Percentiles rank a stretch among this genome's conserved stretches.
Conservation (phyloP, 2,113 vertebrate species). For the Lontra canadensis region DNA sequence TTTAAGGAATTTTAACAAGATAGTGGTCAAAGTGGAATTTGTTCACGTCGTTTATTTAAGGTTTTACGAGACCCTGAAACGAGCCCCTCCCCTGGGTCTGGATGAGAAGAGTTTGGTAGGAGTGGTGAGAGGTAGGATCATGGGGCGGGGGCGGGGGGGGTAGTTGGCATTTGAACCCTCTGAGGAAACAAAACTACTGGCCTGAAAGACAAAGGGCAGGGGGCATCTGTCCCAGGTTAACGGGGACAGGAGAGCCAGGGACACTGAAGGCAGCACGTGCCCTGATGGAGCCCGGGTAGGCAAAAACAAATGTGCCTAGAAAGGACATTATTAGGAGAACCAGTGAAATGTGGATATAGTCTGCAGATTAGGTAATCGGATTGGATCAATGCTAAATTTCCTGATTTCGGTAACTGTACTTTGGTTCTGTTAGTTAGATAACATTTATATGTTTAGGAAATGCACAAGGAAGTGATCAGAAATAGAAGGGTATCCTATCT, state of each 20-base stretch:
- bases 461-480: background rate
- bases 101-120: background rate
- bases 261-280: background rate
- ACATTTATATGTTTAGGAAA: background rate
- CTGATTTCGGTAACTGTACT: background rate
- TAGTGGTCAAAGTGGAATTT: constrained; percentile 77
- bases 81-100: constrained; percentile 46
- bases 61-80: constrained; percentile 73
- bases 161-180: background rate
- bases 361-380: background rate
- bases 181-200: background rate
- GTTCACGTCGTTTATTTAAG: constrained; percentile 74
- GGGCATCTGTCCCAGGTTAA: background rate
- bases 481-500: background rate
- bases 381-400: background rate
- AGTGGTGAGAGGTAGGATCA: background rate
- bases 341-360: background rate
- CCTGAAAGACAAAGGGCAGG: background rate
- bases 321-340: background rate
- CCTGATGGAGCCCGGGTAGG: background rate
- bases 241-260: background rate
- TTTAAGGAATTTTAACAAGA: constrained; percentile 81
- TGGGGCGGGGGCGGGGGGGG: no score
- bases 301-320: background rate
- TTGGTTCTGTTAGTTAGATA: background rate